phyloP scores from a whole-genome alignment of 1,140 invertebrate species.

The Aphelinus atriplicis region DNA sequence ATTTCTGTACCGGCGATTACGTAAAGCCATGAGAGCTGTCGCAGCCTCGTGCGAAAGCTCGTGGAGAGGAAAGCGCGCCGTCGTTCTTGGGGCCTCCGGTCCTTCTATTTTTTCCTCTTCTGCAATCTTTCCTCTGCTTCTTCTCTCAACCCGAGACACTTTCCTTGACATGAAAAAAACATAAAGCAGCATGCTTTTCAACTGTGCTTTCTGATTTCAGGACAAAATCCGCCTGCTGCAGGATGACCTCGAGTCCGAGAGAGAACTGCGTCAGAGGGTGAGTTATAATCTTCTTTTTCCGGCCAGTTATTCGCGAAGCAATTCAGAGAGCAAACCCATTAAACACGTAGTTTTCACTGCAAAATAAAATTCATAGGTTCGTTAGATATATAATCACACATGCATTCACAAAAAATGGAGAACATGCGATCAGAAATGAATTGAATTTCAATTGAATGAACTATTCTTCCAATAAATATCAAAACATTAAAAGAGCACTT shows the following conservation, averaged over 20 bases:
- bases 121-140: not conserved
- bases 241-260: constrained; percentile 96
- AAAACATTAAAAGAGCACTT: too few relatives aligned
- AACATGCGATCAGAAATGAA: too few relatives aligned
- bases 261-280: constrained; percentile 96
- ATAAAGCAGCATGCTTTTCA: not conserved
- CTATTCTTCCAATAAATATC: too few relatives aligned
- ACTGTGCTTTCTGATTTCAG: constrained; percentile 72
- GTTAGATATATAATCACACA: too few relatives aligned
- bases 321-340: too few relatives aligned
- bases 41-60: constrained; percentile 28
- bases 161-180: not conserved
- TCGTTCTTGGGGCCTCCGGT: not conserved
- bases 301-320: too few relatives aligned
- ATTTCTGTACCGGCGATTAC: constrained; percentile 45
- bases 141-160: not conserved
- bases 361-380: too few relatives aligned
- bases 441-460: too few relatives aligned
- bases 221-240: constrained; percentile 97
- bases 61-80: not conserved
- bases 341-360: too few relatives aligned
- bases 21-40: constrained; percentile 46
- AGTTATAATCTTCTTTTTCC: constrained; percentile 62
- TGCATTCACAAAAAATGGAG: too few relatives aligned
- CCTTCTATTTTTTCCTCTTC: constrained; percentile 34